Conservation (phyloP, 2,888 invertebrate genomes). For the Clusia tigrina region DNA sequence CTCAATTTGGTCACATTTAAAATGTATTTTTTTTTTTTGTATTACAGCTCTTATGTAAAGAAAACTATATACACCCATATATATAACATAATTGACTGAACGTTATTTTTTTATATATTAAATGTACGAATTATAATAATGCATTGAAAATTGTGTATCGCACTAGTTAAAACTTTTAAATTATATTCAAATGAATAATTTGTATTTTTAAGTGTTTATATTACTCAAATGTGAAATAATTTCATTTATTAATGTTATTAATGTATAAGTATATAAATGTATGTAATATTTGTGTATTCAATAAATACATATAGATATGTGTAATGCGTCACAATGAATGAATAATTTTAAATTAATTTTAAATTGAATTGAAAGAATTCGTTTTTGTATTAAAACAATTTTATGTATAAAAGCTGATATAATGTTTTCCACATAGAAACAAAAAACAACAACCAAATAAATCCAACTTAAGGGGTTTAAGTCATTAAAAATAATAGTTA, state of each 20-base stretch:
- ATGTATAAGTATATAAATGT: neutral
- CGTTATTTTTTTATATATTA: conserved; percentile 50
- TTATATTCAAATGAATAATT: conserved; percentile 19
- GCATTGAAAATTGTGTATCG: conserved; percentile 33
- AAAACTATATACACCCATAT: conserved; percentile 20
- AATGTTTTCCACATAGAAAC: too few species aligned
- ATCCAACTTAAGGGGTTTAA: too few species aligned
- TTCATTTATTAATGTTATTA: neutral
- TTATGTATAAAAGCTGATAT: too few species aligned
- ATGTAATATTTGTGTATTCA: neutral
- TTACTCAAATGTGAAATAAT: too few species aligned
- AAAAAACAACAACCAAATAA: too few species aligned
- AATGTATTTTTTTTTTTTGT: too few species aligned
- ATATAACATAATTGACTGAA: conserved; percentile 49
- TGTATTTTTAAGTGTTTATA: too few species aligned
- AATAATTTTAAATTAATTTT: neutral
- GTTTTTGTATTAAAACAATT: too few species aligned
- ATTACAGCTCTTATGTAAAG: too few species aligned
- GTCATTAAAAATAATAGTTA: too few species aligned
- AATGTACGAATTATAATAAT: conserved; percentile 34
- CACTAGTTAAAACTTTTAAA: conserved; percentile 15
- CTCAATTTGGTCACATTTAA: too few species aligned
- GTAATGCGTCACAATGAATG: neutral
- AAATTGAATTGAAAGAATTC: neutral
- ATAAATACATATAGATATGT: too few species aligned